Evolutionary conservation across 1,140 invertebrate genomes (phyloP).

Genomic region (Phymorhynchus buccinoides): DNA sequence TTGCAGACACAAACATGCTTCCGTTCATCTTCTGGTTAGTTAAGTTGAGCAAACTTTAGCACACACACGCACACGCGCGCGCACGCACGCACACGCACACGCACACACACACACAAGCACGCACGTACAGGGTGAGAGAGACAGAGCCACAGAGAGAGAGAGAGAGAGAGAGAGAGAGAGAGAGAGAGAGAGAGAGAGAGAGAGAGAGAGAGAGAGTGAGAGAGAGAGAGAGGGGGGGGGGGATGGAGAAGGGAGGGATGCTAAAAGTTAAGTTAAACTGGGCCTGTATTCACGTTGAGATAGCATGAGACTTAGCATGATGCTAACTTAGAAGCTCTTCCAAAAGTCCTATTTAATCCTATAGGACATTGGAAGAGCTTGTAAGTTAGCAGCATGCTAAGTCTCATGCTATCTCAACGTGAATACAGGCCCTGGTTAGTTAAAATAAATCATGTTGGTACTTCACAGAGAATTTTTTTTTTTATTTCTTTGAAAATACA

Average conservation of each 20-base stretch:
- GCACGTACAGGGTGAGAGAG: neutral
- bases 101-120: neutral
- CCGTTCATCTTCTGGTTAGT: too few species aligned
- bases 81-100: neutral
- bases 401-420: too few species aligned
- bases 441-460: too few species aligned
- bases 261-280: too few species aligned
- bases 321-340: too few species aligned
- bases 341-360: too few species aligned
- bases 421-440: too few species aligned
- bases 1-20: too few species aligned
- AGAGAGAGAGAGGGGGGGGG: neutral
- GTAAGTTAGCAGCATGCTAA: too few species aligned
- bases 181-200: neutral
- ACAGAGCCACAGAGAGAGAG: neutral
- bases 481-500: neutral
- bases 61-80: neutral
- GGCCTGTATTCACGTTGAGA: too few species aligned
- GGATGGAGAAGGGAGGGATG: neutral
- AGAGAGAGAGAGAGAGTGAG: neutral
- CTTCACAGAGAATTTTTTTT: neutral
- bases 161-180: neutral
- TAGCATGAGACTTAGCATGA: too few species aligned
- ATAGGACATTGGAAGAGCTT: too few species aligned
- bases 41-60: neutral